phyloP scores from a whole-genome alignment of 2,797 vertebrate genomes.

The Sphaeramia orbicularis region DNA sequence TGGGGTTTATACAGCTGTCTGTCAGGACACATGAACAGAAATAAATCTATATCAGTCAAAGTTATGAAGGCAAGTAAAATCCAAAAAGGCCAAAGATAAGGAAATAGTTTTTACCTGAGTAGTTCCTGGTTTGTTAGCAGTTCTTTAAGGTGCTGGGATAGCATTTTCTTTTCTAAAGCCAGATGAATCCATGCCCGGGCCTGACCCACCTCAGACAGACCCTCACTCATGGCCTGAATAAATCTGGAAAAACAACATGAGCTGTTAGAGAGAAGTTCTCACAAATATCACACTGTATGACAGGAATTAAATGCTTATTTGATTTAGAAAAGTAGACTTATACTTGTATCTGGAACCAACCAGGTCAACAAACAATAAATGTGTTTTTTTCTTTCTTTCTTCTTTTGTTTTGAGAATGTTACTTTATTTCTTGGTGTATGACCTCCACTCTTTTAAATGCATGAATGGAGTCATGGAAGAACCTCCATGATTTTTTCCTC shows the following conservation, averaged over 20 bases:
- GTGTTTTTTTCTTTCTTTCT: no score
- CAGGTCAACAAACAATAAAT: no score
- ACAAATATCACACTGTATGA: background rate
- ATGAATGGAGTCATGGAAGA: no score
- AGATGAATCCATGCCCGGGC: conserved; percentile 96
- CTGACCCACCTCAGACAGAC: conserved; percentile 94
- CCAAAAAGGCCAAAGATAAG: background rate
- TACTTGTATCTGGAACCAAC: no score
- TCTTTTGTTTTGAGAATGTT: no score
- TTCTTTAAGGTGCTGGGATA: conserved; percentile 96
- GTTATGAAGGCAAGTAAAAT: background rate
- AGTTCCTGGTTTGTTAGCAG: conserved; percentile 92
- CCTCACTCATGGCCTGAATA: conserved; percentile 94
- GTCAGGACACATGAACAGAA: conserved; percentile 19
- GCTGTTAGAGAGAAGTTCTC: conserved; percentile 6
- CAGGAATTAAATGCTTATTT: no score
- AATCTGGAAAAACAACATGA: conserved; percentile 82
- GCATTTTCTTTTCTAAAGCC: conserved; percentile 96
- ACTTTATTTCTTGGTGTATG: no score
- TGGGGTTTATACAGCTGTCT: conserved; percentile 98
- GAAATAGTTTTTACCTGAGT: conserved; percentile 86
- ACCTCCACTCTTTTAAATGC: no score
- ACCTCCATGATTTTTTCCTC: no score
- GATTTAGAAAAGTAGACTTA: no score
- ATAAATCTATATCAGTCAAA: conserved; percentile 1